Percentiles rank a stretch among this genome's conserved stretches.
These are phyloP conservation scores for Ormyrus thymus DNA, from an alignment of 2,888 invertebrate genomes.

Conservation along the genomic window DNA sequence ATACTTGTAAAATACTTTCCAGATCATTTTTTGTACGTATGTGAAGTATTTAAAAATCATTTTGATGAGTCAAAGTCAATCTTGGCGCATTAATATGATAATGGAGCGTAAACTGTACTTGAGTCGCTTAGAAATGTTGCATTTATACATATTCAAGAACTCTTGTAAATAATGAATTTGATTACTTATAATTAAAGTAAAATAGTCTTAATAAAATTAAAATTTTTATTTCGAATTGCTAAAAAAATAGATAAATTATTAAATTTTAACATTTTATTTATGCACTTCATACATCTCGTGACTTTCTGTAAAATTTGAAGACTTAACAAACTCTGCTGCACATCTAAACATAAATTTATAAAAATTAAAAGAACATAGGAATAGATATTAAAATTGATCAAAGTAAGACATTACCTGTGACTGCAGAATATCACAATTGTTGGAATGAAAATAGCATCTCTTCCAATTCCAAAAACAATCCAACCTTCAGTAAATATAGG, in stretches of 20 bases:
- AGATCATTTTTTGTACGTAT: conserved; percentile 48
- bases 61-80: conserved; percentile 34
- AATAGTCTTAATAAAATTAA: conserved; percentile 27
- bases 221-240: conserved; percentile 42
- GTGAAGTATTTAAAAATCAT: conserved; percentile 39
- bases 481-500: conserved; percentile 71
- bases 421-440: conserved; percentile 66
- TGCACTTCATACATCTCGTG: conserved; percentile 61
- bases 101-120: conserved; percentile 28
- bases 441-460: conserved; percentile 59
- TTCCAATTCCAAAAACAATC: conserved; percentile 63
- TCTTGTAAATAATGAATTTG: conserved; percentile 52
- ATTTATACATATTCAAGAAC: conserved; percentile 44
- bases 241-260: conserved; percentile 28
- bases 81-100: conserved; percentile 20
- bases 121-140: conserved; percentile 50
- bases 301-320: conserved; percentile 60
- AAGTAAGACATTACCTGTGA: conserved; percentile 61
- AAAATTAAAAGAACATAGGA: conserved; percentile 35
- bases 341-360: conserved; percentile 63
- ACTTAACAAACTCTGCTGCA: conserved; percentile 61
- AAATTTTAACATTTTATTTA: conserved; percentile 52
- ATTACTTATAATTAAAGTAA: conserved; percentile 48
- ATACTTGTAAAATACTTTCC: conserved; percentile 53
- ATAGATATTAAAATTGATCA: conserved; percentile 14